phyloP scores from a whole-genome alignment of 2,113 vertebrate genomes.

The Eudyptes chrysolophus region DNA sequence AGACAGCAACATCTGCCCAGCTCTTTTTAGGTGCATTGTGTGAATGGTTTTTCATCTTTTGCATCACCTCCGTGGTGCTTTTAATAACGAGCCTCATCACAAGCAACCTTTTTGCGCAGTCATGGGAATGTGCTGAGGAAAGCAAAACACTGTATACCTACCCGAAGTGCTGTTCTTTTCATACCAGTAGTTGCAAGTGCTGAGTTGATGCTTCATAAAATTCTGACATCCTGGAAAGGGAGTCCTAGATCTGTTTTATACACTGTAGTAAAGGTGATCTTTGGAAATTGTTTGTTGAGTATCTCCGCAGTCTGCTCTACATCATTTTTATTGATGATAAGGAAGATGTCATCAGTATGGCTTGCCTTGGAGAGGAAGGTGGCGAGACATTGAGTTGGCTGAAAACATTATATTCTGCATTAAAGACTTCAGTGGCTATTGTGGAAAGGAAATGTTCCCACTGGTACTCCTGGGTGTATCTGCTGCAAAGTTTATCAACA shows the following conservation, averaged over 20 bases:
- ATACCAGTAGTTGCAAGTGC: background rate
- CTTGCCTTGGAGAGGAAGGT: background rate
- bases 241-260: conserved; percentile 69
- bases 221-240: conserved; percentile 48
- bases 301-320: conserved; percentile 28
- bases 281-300: conserved; percentile 69
- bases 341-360: conserved; percentile 57
- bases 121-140: conserved; percentile 5
- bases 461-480: background rate
- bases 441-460: conserved; percentile 48
- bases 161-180: background rate
- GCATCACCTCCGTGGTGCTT: background rate
- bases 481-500: conserved; percentile 49
- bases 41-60: background rate
- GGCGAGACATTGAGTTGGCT: background rate
- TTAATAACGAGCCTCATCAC: background rate
- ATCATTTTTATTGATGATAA: conserved; percentile 66
- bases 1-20: background rate
- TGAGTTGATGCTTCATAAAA: conserved; percentile 55
- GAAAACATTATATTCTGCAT: conserved; percentile 13
- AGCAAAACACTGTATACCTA: background rate
- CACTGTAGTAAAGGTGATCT: conserved; percentile 63
- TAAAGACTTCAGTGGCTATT: conserved; percentile 32
- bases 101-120: background rate
- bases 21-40: background rate